Evolutionary conservation across 2,888 invertebrate species (phyloP).

Genomic region (Papilio gigon): DNA sequence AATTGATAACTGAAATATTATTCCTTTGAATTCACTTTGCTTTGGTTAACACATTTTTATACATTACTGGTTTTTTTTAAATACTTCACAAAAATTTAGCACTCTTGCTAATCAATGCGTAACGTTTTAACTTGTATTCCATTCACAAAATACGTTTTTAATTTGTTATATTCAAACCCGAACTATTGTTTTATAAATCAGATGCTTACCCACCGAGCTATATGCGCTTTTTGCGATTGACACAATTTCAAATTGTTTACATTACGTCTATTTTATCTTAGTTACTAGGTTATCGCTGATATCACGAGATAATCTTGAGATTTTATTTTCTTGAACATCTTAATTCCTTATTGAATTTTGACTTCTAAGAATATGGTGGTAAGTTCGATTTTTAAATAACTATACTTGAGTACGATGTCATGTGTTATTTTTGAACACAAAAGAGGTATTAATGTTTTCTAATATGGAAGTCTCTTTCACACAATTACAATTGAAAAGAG

Average conservation of each 20-base stretch:
- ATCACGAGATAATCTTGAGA: constrained; percentile 43
- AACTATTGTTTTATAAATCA: not conserved
- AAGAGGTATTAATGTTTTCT: not conserved
- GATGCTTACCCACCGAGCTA: not conserved
- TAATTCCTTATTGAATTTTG: constrained; percentile 2
- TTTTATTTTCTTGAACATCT: constrained; percentile 15
- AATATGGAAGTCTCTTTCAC: not conserved
- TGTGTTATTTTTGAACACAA: not conserved
- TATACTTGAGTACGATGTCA: no score
- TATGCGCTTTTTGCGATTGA: not conserved
- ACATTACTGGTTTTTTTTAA: no score
- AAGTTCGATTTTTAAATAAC: not conserved
- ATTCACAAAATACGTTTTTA: no score
- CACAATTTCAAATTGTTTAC: not conserved
- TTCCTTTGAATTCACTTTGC: no score
- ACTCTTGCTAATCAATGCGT: no score
- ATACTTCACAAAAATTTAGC: no score
- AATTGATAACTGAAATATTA: no score
- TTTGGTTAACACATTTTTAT: no score
- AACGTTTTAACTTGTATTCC: no score
- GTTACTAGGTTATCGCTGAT: constrained; percentile 45
- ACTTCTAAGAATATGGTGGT: not conserved
- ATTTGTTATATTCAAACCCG: no score
- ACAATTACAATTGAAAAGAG: not conserved
- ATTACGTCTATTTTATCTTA: not conserved